A percentile compares a stretch with the other conserved stretches of the same genome.
phyloP scores from a whole-genome alignment of 2,113 vertebrate genomes.

The Strix uralensis region DNA sequence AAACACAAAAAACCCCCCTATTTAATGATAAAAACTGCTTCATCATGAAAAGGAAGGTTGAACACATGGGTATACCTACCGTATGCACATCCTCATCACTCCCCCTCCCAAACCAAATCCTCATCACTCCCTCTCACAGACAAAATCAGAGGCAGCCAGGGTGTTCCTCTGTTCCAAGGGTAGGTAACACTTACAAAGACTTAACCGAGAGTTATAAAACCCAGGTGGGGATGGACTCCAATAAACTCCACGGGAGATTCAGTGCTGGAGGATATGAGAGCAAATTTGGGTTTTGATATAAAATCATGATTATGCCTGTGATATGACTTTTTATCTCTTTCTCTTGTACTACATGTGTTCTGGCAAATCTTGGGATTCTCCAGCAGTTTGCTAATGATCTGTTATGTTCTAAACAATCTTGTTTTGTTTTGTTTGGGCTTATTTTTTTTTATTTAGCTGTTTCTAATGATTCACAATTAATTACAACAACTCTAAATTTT shows the following conservation, averaged over 20 bases:
- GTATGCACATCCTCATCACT: too few species aligned
- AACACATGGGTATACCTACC: fast-evolving
- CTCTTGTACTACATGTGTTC: background rate
- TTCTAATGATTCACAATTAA: constrained; percentile 50
- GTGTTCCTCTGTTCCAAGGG: background rate
- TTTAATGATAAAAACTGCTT: background rate
- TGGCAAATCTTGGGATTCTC: background rate
- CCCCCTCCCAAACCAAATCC: fast-evolving
- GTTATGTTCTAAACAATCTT: background rate
- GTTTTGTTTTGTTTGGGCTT: background rate
- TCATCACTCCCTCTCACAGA: background rate
- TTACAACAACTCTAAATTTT: constrained; percentile 26
- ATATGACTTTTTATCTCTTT: background rate
- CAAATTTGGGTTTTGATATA: background rate
- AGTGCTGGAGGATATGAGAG: background rate
- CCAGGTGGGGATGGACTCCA: background rate
- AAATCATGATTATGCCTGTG: background rate
- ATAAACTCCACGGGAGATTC: background rate
- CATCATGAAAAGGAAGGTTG: background rate
- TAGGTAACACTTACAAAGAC: background rate
- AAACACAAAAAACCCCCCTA: background rate
- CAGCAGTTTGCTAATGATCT: background rate
- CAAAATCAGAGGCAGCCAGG: background rate
- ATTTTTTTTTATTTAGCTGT: background rate
- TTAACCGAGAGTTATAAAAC: background rate